Evolutionary conservation across 2,888 invertebrate genomes (phyloP), one percentile per base, ranked within the genome.

Genomic region (Lypha dubia): DNA sequence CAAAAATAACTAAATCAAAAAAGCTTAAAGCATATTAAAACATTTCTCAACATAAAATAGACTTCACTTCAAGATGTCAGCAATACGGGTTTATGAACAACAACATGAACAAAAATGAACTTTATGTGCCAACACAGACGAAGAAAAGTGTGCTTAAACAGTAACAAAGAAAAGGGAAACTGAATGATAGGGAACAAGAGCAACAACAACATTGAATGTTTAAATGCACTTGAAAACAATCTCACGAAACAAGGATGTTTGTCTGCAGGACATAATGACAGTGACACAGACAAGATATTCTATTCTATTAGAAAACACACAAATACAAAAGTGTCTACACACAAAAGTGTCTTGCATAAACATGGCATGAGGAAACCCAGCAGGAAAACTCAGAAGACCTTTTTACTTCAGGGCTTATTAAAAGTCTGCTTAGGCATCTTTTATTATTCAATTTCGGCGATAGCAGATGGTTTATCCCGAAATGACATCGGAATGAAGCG

Each of bases 221-320:
- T 5, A 76, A 77, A 53, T 84, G 74, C 81, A 81, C 77, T 84
- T 81, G 84, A 84, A 84, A 73, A 77, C 24, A 80, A 70, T 49
- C 62, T 74, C 68, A 68, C 68, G 77, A 74, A 79, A 79, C 67
- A 56, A 67, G 62, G 51, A 75, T 81, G 74, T 84, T 77, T 81
- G 84, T 83, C 84, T 80, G 85, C 86, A 86, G 84, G 86, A 83
- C 70, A 76, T 86, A 74, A 84, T 79, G 76, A 81, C 81, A 77
- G 77, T 86, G 79, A 63, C 86, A 84, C 79, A 84, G 82, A 77
- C 75, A 60, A 71, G 67, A 84, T 65, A 79, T 67, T 38, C 20
- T 49, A 58, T 79, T 65, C 46, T 24, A 51, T 46, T 22, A 71
- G 20, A 71, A 56, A 35, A 76, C 22, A 63, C 44, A 44, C 28